Evolutionary conservation across 2,888 invertebrate genomes (phyloP).

Genomic region (Tromatobia lineatoria): DNA sequence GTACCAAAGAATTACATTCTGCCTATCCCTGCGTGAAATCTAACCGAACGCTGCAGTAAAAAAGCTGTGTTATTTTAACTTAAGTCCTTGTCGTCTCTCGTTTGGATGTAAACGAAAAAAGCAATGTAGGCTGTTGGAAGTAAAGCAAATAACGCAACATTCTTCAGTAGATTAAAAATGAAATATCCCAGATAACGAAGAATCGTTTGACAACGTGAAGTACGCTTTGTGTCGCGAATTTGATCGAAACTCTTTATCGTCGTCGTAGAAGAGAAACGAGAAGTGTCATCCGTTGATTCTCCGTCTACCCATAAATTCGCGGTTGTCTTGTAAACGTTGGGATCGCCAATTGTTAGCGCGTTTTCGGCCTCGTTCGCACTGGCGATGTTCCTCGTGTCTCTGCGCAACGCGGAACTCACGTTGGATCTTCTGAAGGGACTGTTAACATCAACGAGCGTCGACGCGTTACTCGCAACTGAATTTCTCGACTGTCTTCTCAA

Average conservation of each 20-base stretch:
- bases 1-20: background rate
- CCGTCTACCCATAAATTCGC: constrained; percentile 41
- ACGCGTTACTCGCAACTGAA: constrained; percentile 9
- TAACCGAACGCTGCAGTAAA: background rate
- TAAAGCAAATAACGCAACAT: constrained; percentile 75
- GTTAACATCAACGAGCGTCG: constrained; percentile 26
- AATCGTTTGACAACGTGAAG: constrained; percentile 4
- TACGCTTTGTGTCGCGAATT: background rate
- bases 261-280: background rate
- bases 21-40: constrained; percentile 4
- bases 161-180: constrained; percentile 70
- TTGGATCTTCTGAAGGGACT: constrained; percentile 22
- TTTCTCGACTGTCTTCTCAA: constrained; percentile 18
- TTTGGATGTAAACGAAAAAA: constrained; percentile 74
- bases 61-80: constrained; percentile 15
- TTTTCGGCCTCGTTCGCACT: background rate
- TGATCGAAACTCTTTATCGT: background rate
- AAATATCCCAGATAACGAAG: constrained; percentile 54
- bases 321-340: constrained; percentile 32
- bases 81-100: constrained; percentile 44
- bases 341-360: background rate
- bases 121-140: constrained; percentile 75
- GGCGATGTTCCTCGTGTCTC: background rate
- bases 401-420: background rate
- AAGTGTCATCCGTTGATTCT: background rate